phyloP scores from a whole-genome alignment of 1,140 invertebrate species.

The Neodiprion virginianus region DNA sequence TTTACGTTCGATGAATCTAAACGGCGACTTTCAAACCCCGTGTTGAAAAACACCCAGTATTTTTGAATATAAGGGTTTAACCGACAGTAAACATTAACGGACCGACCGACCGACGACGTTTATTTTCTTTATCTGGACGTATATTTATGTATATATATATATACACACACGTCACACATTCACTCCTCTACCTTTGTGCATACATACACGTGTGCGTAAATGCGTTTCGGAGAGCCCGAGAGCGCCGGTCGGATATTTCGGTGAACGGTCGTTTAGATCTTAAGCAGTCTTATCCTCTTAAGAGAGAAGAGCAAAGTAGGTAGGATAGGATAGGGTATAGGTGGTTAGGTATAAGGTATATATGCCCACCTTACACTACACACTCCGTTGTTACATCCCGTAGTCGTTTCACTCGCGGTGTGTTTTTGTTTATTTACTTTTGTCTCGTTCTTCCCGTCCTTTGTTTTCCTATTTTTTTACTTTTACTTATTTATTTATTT shows the following conservation, averaged over 20 bases:
- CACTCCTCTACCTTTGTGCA: no score
- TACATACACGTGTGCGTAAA: no score
- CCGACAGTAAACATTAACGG: not conserved
- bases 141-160: no score
- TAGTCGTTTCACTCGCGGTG: not conserved
- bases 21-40: no score
- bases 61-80: not conserved
- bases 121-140: no score
- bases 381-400: not conserved
- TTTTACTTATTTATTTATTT: not conserved
- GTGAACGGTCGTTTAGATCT: not conserved
- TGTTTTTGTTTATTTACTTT: not conserved
- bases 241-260: not conserved
- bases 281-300: conserved; percentile 5
- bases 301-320: not conserved
- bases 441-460: not conserved
- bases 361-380: not conserved
- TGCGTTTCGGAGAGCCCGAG: no score
- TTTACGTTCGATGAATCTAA: no score
- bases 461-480: no score
- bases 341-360: not conserved
- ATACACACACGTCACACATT: no score
- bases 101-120: no score
- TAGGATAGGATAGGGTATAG: not conserved
- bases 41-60: no score